phyloP scores from a whole-genome alignment of 2,797 vertebrate species.

The Crenichthys baileyi region DNA sequence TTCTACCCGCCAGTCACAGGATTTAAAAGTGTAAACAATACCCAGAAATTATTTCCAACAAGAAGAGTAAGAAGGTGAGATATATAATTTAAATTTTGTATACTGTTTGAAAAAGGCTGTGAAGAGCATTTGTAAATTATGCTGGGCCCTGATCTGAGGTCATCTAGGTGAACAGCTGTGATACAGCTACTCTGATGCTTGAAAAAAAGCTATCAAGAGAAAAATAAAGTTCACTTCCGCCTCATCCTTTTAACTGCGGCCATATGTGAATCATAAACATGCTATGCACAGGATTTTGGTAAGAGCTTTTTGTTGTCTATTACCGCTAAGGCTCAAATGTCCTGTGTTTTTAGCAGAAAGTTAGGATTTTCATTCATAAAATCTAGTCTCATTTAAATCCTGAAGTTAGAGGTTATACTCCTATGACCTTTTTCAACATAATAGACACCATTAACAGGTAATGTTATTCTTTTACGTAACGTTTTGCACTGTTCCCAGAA shows the following conservation, averaged over 20 bases:
- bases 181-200: neutral
- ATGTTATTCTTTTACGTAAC: constrained; percentile 6
- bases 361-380: neutral
- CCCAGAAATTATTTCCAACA: no score
- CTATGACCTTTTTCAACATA: constrained; percentile 20
- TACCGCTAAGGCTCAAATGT: neutral
- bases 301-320: constrained; percentile 15
- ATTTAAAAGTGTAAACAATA: no score
- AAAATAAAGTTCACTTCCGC: constrained; percentile 7
- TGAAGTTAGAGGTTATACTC: neutral
- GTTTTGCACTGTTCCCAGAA: constrained; percentile 22
- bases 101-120: neutral
- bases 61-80: no score
- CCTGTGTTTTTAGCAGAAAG: no score
- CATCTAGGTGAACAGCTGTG: neutral
- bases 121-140: neutral
- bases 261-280: constrained; percentile 18
- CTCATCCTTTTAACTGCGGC: constrained; percentile 11
- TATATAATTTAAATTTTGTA: neutral
- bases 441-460: constrained; percentile 20
- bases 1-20: no score
- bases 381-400: neutral
- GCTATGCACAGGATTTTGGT: neutral
- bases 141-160: neutral
- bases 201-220: neutral